A percentile compares a stretch with the other conserved stretches of the same genome.
phyloP scores from a whole-genome alignment of 2,797 vertebrate genomes.

The Cirrhinus molitorella region DNA sequence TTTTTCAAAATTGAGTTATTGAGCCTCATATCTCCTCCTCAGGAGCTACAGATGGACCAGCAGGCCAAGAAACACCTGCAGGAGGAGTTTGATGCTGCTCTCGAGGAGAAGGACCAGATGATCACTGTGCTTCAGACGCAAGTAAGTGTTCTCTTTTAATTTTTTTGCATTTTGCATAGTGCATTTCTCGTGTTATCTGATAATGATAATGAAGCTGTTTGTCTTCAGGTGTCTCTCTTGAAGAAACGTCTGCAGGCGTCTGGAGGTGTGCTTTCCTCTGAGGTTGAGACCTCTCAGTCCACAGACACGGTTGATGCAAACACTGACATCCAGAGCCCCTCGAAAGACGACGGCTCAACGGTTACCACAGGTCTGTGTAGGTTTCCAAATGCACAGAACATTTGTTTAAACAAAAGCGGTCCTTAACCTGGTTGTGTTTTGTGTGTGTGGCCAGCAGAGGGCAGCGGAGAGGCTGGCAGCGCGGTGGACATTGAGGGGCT shows the following conservation, averaged over 20 bases:
- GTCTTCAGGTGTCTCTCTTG: slow-evolving; percentile 87
- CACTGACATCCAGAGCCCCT: slow-evolving; percentile 70
- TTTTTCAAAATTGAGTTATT: background rate
- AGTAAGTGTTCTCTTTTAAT: slow-evolving; percentile 77
- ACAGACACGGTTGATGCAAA: slow-evolving; percentile 62
- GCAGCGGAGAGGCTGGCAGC: slow-evolving; percentile 77
- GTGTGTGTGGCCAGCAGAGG: slow-evolving; percentile 73
- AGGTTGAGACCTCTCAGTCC: slow-evolving; percentile 58
- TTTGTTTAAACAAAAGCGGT: background rate
- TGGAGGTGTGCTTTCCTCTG: slow-evolving; percentile 66
- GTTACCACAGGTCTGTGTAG: slow-evolving; percentile 66
- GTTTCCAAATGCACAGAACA: background rate
- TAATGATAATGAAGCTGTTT: background rate
- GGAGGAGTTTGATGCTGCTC: slow-evolving; percentile 93
- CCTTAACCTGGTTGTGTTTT: background rate
- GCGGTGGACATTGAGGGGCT: slow-evolving; percentile 82
- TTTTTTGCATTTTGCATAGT: background rate
- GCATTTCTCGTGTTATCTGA: background rate
- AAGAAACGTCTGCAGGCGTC: slow-evolving; percentile 85
- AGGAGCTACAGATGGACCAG: slow-evolving; percentile 99
- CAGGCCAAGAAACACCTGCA: slow-evolving; percentile 98
- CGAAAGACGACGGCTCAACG: slow-evolving; percentile 72
- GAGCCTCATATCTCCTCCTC: background rate
- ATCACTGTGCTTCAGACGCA: slow-evolving; percentile 97
- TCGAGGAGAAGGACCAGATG: slow-evolving; percentile 97